Evolutionary conservation across 1,140 invertebrate genomes (phyloP).

Genomic region (Pseudomyrmex gracilis): DNA sequence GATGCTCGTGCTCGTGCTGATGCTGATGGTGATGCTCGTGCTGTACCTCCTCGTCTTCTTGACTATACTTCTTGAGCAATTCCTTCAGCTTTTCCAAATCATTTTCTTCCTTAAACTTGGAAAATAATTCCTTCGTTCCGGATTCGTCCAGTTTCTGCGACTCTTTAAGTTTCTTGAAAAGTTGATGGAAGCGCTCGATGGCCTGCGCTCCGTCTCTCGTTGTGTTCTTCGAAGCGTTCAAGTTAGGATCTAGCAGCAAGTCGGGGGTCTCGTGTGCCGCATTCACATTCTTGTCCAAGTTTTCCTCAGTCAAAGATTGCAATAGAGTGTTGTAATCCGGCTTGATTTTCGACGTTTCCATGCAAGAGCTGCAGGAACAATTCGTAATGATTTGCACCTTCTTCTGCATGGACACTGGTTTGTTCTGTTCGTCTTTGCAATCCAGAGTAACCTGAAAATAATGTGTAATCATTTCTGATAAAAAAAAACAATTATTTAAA

Average conservation of each 20-base stretch:
- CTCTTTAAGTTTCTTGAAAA: slow-evolving; percentile 81
- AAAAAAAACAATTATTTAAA: background rate
- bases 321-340: slow-evolving; percentile 82
- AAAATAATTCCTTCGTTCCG: slow-evolving; percentile 76
- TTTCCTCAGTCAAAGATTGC: slow-evolving; percentile 78
- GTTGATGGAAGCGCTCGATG: slow-evolving; percentile 80
- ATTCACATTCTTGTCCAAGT: slow-evolving; percentile 80
- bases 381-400: slow-evolving; percentile 88
- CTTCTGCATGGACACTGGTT: slow-evolving; percentile 86
- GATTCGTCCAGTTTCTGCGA: slow-evolving; percentile 79
- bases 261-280: slow-evolving; percentile 81
- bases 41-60: slow-evolving; percentile 71
- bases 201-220: slow-evolving; percentile 77
- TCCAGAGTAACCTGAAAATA: slow-evolving; percentile 86
- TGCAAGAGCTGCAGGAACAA: slow-evolving; percentile 88
- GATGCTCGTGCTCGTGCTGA: slow-evolving; percentile 69
- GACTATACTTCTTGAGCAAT: slow-evolving; percentile 77
- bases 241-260: slow-evolving; percentile 80
- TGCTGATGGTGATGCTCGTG: slow-evolving; percentile 72
- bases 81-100: slow-evolving; percentile 80
- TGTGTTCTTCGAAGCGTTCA: slow-evolving; percentile 79
- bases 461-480: background rate
- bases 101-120: slow-evolving; percentile 78
- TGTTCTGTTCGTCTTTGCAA: slow-evolving; percentile 86
- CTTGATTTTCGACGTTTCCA: slow-evolving; percentile 83